Percentiles rank a stretch among this genome's conserved stretches.
phyloP scores from a whole-genome alignment of 1,140 invertebrate species.

The Meloidogyne chitwoodi region DNA sequence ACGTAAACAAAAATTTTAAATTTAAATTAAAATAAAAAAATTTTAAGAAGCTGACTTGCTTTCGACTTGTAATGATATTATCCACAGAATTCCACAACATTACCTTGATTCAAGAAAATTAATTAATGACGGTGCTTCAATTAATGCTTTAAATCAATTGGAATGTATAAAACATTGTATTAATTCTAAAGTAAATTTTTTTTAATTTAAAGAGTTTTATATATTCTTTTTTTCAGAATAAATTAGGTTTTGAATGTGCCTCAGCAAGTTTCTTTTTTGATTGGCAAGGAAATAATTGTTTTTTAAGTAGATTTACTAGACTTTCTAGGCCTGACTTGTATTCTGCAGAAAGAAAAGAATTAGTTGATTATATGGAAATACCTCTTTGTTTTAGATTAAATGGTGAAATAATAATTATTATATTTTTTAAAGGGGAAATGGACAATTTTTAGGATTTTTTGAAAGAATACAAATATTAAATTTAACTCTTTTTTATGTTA shows the following conservation, averaged over 20 bases:
- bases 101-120: slow-evolving; percentile 25
- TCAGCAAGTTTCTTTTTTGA: slow-evolving; percentile 41
- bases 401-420: not conserved
- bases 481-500: too few species aligned
- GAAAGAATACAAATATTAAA: too few species aligned
- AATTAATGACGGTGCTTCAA: slow-evolving; percentile 31
- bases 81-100: slow-evolving; percentile 43
- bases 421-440: too few species aligned
- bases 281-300: slow-evolving; percentile 38
- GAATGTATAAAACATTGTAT: slow-evolving; percentile 37
- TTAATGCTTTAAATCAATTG: slow-evolving; percentile 37
- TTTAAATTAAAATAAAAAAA: not conserved
- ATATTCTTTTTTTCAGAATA: slow-evolving; percentile 12
- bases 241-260: slow-evolving; percentile 36
- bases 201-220: too few species aligned
- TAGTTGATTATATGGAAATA: slow-evolving; percentile 42
- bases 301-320: slow-evolving; percentile 39
- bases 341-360: slow-evolving; percentile 32
- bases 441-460: too few species aligned
- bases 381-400: slow-evolving; percentile 23
- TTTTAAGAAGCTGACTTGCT: slow-evolving; percentile 26
- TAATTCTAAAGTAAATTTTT: slow-evolving; percentile 20
- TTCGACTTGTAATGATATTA: slow-evolving; percentile 36
- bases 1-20: slow-evolving; percentile 12
- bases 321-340: slow-evolving; percentile 36